A percentile compares a stretch with the other conserved stretches of the same genome.
phyloP scores from a whole-genome alignment of 2,888 invertebrate genomes.

The Ennomos erosarius region DNA sequence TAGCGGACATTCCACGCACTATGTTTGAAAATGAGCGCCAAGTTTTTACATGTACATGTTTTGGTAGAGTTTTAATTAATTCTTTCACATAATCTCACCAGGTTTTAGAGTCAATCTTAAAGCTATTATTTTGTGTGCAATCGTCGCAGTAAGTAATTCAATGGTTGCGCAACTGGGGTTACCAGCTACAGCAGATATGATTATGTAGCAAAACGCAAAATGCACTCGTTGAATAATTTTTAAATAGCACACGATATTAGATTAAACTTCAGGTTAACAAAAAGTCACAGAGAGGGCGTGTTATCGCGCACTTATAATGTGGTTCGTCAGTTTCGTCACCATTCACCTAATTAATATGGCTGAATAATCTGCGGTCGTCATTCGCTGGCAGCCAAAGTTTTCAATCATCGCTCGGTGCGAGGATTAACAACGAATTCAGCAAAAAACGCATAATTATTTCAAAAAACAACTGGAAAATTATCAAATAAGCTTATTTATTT shows the following conservation, averaged over 20 bases:
- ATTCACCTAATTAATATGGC: constrained; percentile 80
- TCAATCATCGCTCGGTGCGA: constrained; percentile 40
- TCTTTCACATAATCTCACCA: neutral
- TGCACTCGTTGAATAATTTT: constrained; percentile 45
- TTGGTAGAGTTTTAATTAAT: constrained; percentile 8
- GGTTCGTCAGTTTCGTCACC: constrained; percentile 80
- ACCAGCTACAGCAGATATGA: constrained; percentile 57
- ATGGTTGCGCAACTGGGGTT: constrained; percentile 22
- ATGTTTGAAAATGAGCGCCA: constrained; percentile 73
- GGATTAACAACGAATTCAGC: constrained; percentile 31
- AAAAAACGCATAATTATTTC: constrained; percentile 40
- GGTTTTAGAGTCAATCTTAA: neutral
- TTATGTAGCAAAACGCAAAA: constrained; percentile 63
- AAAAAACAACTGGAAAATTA: constrained; percentile 50
- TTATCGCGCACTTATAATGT: constrained; percentile 78
- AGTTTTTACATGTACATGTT: constrained; percentile 33
- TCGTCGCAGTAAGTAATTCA: constrained; percentile 5
- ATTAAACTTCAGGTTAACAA: constrained; percentile 46
- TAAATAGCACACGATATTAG: constrained; percentile 42
- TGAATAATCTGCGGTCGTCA: constrained; percentile 63
- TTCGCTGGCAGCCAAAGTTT: constrained; percentile 51
- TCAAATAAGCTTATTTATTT: constrained; percentile 36
- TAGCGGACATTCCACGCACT: constrained; percentile 47
- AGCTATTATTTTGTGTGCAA: constrained; percentile 5
- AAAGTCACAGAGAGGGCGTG: constrained; percentile 63